Base-by-base conservation (phyloP, 2,797 vertebrate genomes). In the Mus minutoides region DNA sequence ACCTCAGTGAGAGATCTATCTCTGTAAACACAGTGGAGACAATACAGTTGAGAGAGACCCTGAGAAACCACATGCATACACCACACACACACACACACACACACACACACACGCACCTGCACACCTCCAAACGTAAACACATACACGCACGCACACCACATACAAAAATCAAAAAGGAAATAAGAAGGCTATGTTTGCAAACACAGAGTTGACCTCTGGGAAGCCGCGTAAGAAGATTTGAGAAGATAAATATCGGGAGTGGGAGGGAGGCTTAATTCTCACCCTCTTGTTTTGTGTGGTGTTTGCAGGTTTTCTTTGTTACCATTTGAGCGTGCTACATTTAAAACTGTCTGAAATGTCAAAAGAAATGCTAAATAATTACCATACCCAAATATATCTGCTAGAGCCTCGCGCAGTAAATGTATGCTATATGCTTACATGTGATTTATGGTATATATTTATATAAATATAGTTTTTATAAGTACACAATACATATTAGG, bases 311-410 rank as follows among this genome's bases (percentile, higher is more conserved):
- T 24, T 85, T 79, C 34, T 60, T 88, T 87, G 46, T 78, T 54
- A 7, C 11, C 31, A 0, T 11, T 62, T 6, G 14, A 43, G 4
- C 2, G 13, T 26, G 29, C 17, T 82, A 9, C 76, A 1, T 88
- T 71, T 84, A 67, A 85, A 87, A 76, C 80, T 31, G 37, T 67
- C 54, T 56, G 4, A 46, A 85, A 86, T n/a, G 92, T 93, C 88
- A n/a, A 26, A 82, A 85, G 67, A 88, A 75, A 71, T 1, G 29
- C 52, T 54, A 60, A 87, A 54, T 26, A 49, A 67, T 56, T 17
- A 43, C 49, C 86, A 37, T 34, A 14, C 34, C 60, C 37, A 62
- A 75, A 17, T 52, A 16, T 60, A n/a, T 26, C 58, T 54, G 11
- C 24, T 76, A 49, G 31, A 46, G 8, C 46, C 6, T 1, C 67